These are phyloP conservation scores for Luffia ferchaultella DNA, from an alignment of 2,888 invertebrate species.

Conservation along the genomic window DNA sequence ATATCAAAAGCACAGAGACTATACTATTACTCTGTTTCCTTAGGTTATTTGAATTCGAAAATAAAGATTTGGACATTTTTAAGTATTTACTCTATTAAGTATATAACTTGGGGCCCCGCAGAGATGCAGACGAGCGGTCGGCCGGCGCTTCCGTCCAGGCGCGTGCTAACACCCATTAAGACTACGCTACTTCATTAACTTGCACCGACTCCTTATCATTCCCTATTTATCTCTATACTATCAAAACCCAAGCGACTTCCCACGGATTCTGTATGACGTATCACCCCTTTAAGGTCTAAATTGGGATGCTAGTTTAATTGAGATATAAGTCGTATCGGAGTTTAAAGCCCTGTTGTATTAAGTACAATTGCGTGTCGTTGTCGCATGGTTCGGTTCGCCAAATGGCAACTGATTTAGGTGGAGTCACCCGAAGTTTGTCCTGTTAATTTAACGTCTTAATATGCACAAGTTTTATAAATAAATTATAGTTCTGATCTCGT, in stretches of 20 bases:
- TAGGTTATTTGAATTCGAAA: no score
- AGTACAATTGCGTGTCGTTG: slow-evolving; percentile 11
- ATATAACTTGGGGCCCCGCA: not conserved
- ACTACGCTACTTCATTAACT: slow-evolving; percentile 20
- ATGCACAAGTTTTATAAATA: not conserved
- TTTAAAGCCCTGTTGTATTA: slow-evolving; percentile 2
- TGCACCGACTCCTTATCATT: slow-evolving; percentile 16
- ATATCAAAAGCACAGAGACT: no score
- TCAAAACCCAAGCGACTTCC: not conserved
- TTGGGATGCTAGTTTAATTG: not conserved
- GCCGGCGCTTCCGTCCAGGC: not conserved
- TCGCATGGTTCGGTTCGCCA: slow-evolving; percentile 10
- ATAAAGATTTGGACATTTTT: no score
- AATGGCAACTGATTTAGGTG: slow-evolving; percentile 4
- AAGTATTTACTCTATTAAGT: no score
- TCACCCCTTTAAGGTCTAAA: not conserved
- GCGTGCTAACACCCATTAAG: slow-evolving; percentile 12
- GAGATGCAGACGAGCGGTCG: not conserved
- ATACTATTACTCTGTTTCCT: no score
- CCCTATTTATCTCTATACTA: slow-evolving; percentile 13
- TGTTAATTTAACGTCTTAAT: not conserved
- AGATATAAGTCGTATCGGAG: not conserved
- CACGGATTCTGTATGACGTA: not conserved
- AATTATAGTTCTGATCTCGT: not conserved
- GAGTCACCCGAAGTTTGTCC: not conserved